Percentiles rank a stretch among this genome's conserved stretches.
phyloP scores from a whole-genome alignment of 1,140 invertebrate species.

The Vanessa tameamea region DNA sequence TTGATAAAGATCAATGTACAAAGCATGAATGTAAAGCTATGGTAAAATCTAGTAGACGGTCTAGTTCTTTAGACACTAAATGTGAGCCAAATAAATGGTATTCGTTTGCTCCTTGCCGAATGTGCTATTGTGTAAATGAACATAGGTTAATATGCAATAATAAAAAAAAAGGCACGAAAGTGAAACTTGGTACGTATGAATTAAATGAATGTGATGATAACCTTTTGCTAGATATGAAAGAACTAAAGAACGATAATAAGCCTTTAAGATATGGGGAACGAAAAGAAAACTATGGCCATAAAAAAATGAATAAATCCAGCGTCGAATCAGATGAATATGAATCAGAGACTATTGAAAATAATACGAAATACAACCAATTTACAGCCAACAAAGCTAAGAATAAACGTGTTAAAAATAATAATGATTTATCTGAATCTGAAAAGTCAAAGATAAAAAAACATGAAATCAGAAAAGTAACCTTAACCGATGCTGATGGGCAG shows the following conservation, averaged over 20 bases:
- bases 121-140: constrained; percentile 58
- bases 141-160: constrained; percentile 59
- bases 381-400: not conserved
- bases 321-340: not conserved
- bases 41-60: constrained; percentile 26
- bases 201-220: constrained; percentile 51
- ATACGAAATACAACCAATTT: not conserved
- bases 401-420: not conserved
- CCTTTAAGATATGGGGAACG: constrained; percentile 12
- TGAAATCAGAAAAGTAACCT: not conserved
- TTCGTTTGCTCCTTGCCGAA: constrained; percentile 54
- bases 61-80: constrained; percentile 35
- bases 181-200: constrained; percentile 43
- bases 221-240: constrained; percentile 45
- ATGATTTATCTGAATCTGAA: not conserved
- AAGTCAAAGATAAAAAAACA: not conserved
- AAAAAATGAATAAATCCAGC: not conserved
- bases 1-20: constrained; percentile 55
- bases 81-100: constrained; percentile 58
- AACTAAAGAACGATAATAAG: constrained; percentile 27
- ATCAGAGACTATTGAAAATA: not conserved
- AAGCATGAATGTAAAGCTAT: constrained; percentile 47
- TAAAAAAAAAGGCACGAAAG: constrained; percentile 27
- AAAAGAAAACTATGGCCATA: constrained; percentile 13
- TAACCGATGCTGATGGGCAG: not conserved